phyloP scores from a whole-genome alignment of 2,797 vertebrate species.

The Streptopelia turtur region DNA sequence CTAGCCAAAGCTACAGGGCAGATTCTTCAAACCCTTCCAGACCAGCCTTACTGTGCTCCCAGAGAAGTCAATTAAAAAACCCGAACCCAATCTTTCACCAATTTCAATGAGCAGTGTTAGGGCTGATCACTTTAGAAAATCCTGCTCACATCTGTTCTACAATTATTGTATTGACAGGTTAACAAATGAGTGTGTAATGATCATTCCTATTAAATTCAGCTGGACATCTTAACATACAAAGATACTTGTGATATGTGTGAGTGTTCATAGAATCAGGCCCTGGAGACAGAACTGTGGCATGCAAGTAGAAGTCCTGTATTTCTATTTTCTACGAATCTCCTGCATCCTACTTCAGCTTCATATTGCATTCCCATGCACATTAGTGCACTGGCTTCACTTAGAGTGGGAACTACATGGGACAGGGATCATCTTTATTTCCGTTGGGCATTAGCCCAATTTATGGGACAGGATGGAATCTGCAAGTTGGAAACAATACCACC shows the following conservation, averaged over 20 bases:
- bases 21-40: neutral
- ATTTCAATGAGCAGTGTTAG: neutral
- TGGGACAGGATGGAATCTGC: neutral
- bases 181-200: neutral
- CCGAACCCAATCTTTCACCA: neutral
- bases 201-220: neutral
- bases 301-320: neutral
- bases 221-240: neutral
- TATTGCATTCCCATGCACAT: neutral
- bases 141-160: neutral
- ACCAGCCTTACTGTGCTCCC: neutral
- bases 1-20: neutral
- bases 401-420: neutral
- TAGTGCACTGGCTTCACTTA: neutral
- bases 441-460: neutral
- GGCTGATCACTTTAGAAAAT: neutral
- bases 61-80: neutral
- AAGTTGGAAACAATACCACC: neutral
- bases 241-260: neutral
- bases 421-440: slow-evolving; percentile 1
- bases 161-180: neutral
- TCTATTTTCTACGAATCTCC: neutral
- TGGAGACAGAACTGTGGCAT: neutral
- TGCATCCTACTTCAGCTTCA: neutral
- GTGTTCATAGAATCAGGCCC: neutral